Percentiles rank a stretch among this genome's conserved stretches.
phyloP scores from a whole-genome alignment of 1,140 invertebrate genomes.

The Drosophila athabasca region DNA sequence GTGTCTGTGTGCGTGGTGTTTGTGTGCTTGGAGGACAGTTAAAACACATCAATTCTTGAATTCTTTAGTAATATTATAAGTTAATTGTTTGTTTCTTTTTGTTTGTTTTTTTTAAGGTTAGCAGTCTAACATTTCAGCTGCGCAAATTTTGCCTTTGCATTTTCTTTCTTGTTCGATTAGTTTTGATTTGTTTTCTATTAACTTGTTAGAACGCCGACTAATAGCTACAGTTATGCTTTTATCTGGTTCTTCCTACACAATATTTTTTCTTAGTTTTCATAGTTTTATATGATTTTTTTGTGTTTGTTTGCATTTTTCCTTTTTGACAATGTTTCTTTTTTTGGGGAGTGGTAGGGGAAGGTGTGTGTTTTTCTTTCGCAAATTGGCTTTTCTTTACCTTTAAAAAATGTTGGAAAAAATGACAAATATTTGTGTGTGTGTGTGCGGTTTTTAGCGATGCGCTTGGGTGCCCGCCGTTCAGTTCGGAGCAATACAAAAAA shows the following conservation, averaged over 20 bases:
- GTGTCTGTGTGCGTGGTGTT: slow-evolving; percentile 11
- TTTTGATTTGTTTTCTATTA: slow-evolving; percentile 42
- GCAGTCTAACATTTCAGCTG: slow-evolving; percentile 41
- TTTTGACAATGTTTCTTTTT: slow-evolving; percentile 9
- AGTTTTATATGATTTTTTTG: slow-evolving; percentile 1
- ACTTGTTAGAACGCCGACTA: slow-evolving; percentile 55
- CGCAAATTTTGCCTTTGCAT: slow-evolving; percentile 27
- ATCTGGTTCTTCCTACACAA: slow-evolving; percentile 24
- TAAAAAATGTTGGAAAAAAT: slow-evolving; percentile 14
- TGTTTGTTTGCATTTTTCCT: slow-evolving; percentile 7
- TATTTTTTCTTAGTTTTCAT: slow-evolving; percentile 8
- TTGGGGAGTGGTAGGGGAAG: not conserved
- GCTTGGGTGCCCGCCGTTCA: slow-evolving; percentile 21
- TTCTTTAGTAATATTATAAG: slow-evolving; percentile 10
- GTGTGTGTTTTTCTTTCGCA: slow-evolving; percentile 7
- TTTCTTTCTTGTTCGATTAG: slow-evolving; percentile 49
- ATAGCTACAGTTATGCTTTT: slow-evolving; percentile 58
- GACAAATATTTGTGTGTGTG: slow-evolving; percentile 20
- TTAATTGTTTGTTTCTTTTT: slow-evolving; percentile 25
- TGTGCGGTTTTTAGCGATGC: slow-evolving; percentile 19
- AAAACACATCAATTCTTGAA: slow-evolving; percentile 54
- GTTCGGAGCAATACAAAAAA: slow-evolving; percentile 36
- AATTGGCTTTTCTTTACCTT: not conserved
- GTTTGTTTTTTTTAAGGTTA: slow-evolving; percentile 26
- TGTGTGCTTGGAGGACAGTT: slow-evolving; percentile 34